Conservation (phyloP, 92 coral and sea anemone species). For the Parazoanthus atlanticus region DNA sequence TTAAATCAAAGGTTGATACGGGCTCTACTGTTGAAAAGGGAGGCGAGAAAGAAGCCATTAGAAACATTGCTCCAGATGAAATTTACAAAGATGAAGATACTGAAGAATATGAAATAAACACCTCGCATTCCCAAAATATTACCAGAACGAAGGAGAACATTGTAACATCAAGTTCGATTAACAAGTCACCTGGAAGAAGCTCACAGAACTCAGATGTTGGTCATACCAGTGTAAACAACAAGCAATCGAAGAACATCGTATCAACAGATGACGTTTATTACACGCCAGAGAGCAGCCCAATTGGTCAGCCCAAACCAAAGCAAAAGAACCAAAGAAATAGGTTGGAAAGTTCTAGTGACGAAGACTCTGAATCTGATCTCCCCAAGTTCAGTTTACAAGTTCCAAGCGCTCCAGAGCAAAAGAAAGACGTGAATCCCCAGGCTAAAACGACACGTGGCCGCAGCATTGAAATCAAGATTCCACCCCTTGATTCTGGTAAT, state of each 20-base stretch:
- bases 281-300: background rate
- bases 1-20: background rate
- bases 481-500: conserved; percentile 14
- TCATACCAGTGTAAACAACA: background rate
- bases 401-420: conserved; percentile 6
- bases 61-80: background rate
- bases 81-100: background rate
- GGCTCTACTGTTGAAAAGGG: background rate
- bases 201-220: background rate
- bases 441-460: background rate
- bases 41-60: background rate
- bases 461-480: conserved; percentile 8
- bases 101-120: conserved; percentile 1
- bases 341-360: conserved; percentile 25
- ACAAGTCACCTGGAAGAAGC: background rate
- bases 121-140: background rate
- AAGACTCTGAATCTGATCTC: conserved; percentile 14
- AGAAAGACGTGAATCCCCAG: background rate
- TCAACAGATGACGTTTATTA: background rate
- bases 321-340: background rate
- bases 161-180: background rate
- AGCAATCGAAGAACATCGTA: background rate
- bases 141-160: background rate
- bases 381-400: conserved; percentile 15
- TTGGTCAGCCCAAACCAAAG: background rate